Percentiles rank a stretch among this genome's conserved stretches.
Evolutionary conservation across 2,888 invertebrate species (phyloP).

Genomic region (Meiosimyza platycephala): DNA sequence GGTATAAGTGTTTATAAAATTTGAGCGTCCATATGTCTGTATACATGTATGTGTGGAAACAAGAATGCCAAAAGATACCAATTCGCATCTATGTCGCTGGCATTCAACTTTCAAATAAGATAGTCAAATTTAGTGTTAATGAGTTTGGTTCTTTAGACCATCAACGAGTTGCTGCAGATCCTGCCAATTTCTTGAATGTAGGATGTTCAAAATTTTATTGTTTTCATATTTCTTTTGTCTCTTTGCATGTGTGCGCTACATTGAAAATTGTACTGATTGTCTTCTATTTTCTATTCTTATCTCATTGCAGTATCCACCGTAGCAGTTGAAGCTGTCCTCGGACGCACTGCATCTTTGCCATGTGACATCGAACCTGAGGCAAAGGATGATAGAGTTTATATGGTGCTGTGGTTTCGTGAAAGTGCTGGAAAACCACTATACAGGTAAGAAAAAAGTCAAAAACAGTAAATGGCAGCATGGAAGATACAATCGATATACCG

Average conservation of each 20-base stretch:
- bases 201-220: not conserved
- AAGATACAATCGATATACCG: no score
- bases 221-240: slow-evolving; percentile 1
- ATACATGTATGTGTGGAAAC: not conserved
- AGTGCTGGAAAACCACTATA: slow-evolving; percentile 89
- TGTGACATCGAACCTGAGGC: slow-evolving; percentile 89
- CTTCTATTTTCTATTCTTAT: slow-evolving; percentile 19
- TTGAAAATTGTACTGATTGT: slow-evolving; percentile 5
- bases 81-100: not conserved
- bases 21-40: slow-evolving; percentile 4
- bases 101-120: slow-evolving; percentile 36
- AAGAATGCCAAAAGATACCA: not conserved
- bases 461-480: not conserved
- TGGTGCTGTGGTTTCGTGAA: slow-evolving; percentile 93
- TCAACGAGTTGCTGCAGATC: not conserved
- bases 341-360: slow-evolving; percentile 84
- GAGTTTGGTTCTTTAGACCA: slow-evolving; percentile 41
- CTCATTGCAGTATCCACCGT: slow-evolving; percentile 73
- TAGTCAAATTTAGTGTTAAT: slow-evolving; percentile 58
- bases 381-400: slow-evolving; percentile 87
- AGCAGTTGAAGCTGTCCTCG: slow-evolving; percentile 85
- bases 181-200: not conserved
- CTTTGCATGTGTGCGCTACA: not conserved
- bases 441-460: slow-evolving; percentile 74
- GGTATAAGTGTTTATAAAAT: slow-evolving; percentile 4